phyloP scores from a whole-genome alignment of 23 tunicate genomes.

The Pegea sp. region DNA sequence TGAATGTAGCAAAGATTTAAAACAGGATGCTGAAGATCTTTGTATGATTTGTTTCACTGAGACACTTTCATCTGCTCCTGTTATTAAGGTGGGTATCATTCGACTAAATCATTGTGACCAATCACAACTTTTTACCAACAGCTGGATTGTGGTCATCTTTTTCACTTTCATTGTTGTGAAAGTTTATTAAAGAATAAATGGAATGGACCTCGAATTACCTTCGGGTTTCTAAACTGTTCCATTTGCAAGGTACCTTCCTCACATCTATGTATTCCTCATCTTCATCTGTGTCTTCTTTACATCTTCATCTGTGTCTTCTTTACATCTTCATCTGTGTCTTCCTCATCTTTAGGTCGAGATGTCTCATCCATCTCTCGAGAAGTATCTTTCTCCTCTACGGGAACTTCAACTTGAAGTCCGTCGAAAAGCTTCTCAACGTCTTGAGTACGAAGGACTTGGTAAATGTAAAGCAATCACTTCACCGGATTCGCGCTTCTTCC shows the following conservation, averaged over 20 bases:
- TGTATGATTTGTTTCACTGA: constrained; percentile 77
- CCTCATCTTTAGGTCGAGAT: constrained; percentile 19
- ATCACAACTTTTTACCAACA: not conserved
- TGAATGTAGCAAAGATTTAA: constrained; percentile 16
- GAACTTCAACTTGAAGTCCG: constrained; percentile 35
- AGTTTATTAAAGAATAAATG: constrained; percentile 47
- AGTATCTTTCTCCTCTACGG: constrained; percentile 6
- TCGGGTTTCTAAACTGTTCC: constrained; percentile 43
- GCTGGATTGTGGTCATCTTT: constrained; percentile 59
- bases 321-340: not conserved
- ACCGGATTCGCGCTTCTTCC: constrained; percentile 22
- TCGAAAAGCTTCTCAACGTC: constrained; percentile 34
- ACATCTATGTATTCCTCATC: not conserved
- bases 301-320: not conserved
- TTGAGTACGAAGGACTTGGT: constrained; percentile 51
- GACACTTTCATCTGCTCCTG: constrained; percentile 42
- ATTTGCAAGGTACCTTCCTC: constrained; percentile 39
- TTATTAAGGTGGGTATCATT: constrained; percentile 26
- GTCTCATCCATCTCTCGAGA: constrained; percentile 26
- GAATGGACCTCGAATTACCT: constrained; percentile 62
- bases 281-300: not conserved
- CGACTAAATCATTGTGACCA: not conserved
- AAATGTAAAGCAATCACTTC: constrained; percentile 34
- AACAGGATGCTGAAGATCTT: constrained; percentile 67
- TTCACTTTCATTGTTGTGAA: constrained; percentile 44